Percentiles rank a stretch among this genome's conserved stretches.
phyloP scores from a whole-genome alignment of 2,888 invertebrate species.

The Sericinus montela region DNA sequence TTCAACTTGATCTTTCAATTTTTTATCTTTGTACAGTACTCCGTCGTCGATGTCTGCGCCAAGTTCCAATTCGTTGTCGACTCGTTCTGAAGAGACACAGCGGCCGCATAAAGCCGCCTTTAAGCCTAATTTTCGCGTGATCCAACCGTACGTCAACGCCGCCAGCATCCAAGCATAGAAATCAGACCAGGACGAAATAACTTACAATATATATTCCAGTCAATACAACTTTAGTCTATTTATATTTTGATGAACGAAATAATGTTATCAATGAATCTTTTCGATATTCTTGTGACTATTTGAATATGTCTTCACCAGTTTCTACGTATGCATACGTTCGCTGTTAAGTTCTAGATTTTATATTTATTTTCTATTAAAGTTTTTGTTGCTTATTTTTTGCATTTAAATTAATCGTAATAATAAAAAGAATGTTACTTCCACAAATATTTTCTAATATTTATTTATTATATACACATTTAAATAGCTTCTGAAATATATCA shows the following conservation, averaged over 20 bases:
- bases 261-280: neutral
- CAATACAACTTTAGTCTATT: constrained; percentile 6
- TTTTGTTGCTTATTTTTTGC: too few relatives aligned
- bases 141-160: constrained; percentile 47
- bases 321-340: neutral
- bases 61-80: constrained; percentile 82
- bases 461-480: too few relatives aligned
- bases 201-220: constrained; percentile 20
- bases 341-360: too few relatives aligned
- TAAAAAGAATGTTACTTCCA: too few relatives aligned
- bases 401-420: too few relatives aligned
- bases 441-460: too few relatives aligned
- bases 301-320: too few relatives aligned
- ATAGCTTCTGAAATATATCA: too few relatives aligned
- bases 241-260: neutral
- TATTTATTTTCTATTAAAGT: too few relatives aligned
- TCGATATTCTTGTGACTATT: too few relatives aligned
- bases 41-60: constrained; percentile 88
- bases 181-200: constrained; percentile 61
- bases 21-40: constrained; percentile 91
- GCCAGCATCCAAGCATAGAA: constrained; percentile 75
- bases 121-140: constrained; percentile 68
- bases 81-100: constrained; percentile 84
- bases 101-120: constrained; percentile 80
- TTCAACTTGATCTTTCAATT: constrained; percentile 93